Evolutionary conservation across 2,888 invertebrate genomes (phyloP).

Genomic region (Hirtodrosophila cameraria): DNA sequence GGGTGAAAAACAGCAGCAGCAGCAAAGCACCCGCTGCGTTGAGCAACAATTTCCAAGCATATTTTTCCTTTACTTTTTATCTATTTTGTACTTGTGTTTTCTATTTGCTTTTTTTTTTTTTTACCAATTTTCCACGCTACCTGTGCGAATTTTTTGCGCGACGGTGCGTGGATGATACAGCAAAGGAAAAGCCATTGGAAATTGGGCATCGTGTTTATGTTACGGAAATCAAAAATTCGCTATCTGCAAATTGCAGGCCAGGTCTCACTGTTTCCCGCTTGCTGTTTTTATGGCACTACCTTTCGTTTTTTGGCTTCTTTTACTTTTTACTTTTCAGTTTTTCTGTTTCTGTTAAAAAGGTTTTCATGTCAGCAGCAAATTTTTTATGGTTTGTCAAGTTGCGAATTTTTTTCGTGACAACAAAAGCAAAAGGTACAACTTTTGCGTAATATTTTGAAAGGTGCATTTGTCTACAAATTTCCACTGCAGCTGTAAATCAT

Average conservation of each 20-base stretch:
- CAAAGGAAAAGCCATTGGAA: conserved; percentile 11
- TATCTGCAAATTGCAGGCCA: conserved; percentile 76
- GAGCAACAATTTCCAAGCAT: conserved; percentile 37
- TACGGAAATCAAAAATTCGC: conserved; percentile 77
- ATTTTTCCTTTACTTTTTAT: too few species aligned
- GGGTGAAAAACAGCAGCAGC: conserved; percentile 62
- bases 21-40: conserved; percentile 58
- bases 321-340: conserved; percentile 15
- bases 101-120: conserved; percentile 47
- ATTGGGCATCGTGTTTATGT: conserved; percentile 70
- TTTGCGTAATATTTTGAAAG: conserved; percentile 79
- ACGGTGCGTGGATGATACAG: conserved; percentile 54
- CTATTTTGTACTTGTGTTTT: conserved; percentile 25
- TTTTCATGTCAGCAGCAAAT: conserved; percentile 55
- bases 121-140: conserved; percentile 78
- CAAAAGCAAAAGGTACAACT: conserved; percentile 48
- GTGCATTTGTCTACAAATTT: conserved; percentile 68
- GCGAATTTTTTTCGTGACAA: conserved; percentile 45
- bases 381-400: conserved; percentile 76
- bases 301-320: conserved; percentile 31
- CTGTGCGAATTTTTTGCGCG: conserved; percentile 79
- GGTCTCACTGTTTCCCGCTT: conserved; percentile 59
- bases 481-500: conserved; percentile 65
- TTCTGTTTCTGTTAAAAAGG: conserved; percentile 53
- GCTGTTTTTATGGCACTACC: conserved; percentile 72